These are phyloP conservation scores for Columba janthina DNA, from an alignment of 2,113 vertebrate genomes.

Conservation along the genomic window DNA sequence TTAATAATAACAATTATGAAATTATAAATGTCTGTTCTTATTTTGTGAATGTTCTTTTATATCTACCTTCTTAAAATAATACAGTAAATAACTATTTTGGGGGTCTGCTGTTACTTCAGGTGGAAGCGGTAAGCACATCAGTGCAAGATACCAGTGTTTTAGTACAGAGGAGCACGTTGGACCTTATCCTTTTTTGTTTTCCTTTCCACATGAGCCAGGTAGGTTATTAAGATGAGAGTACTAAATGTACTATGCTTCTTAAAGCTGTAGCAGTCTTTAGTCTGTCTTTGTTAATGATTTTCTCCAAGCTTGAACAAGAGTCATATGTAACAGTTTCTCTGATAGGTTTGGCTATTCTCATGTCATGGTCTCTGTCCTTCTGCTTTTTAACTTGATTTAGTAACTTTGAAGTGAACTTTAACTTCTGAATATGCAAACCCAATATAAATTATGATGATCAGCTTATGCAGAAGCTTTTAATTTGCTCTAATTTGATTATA, in stretches of 20 bases:
- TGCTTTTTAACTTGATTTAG: background rate
- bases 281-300: background rate
- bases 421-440: background rate
- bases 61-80: background rate
- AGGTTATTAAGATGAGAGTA: slow-evolving; percentile 1
- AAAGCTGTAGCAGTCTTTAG: background rate
- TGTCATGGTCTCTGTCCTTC: background rate
- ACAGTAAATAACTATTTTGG: background rate
- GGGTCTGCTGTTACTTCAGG: slow-evolving; percentile 74
- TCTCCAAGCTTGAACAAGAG: background rate
- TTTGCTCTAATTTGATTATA: background rate
- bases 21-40: background rate
- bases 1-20: background rate
- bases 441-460: background rate
- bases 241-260: background rate
- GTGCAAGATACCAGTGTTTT: slow-evolving; percentile 98
- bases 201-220: slow-evolving; percentile 99
- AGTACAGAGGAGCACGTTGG: slow-evolving; percentile 96
- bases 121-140: slow-evolving; percentile 97
- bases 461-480: background rate
- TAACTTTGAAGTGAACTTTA: background rate
- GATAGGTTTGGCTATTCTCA: background rate
- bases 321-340: background rate
- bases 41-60: background rate
- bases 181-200: slow-evolving; percentile 98